Conservation (phyloP, 1,140 invertebrate species). For the Pseudomyrmex gracilis region DNA sequence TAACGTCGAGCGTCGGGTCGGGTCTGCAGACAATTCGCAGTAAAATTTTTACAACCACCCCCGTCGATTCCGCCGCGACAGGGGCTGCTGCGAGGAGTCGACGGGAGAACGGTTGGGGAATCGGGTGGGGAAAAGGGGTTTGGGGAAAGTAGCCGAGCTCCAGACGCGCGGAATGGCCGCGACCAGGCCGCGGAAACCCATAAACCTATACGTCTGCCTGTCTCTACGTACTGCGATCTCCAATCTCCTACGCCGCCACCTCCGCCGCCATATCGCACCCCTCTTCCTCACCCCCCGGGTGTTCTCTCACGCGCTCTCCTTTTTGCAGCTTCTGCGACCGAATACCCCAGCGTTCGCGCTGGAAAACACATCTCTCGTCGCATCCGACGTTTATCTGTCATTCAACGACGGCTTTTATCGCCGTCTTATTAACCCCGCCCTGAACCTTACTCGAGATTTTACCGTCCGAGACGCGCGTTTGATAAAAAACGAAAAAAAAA, state of each 20-base stretch:
- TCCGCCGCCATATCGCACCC: conserved; percentile 21
- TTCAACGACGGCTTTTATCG: conserved; percentile 70
- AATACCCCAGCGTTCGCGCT: conserved; percentile 36
- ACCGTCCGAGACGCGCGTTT: conserved; percentile 20
- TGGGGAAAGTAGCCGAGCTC: conserved; percentile 73
- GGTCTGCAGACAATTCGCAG: conserved; percentile 85
- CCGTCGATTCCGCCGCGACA: conserved; percentile 58
- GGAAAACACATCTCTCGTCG: conserved; percentile 70
- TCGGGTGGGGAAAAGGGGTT: conserved; percentile 39
- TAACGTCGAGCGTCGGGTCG: conserved; percentile 77
- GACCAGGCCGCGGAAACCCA: conserved; percentile 82
- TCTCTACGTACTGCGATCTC: conserved; percentile 69
- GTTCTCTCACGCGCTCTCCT: background rate
- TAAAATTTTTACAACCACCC: conserved; percentile 85
- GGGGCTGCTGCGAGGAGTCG: conserved; percentile 45
- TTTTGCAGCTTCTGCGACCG: conserved; percentile 28
- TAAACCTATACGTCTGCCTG: conserved; percentile 80
- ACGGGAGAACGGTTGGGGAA: conserved; percentile 32
- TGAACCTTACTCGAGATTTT: conserved; percentile 14
- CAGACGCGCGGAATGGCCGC: conserved; percentile 81
- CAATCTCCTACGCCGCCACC: conserved; percentile 70
- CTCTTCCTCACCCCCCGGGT: no score
- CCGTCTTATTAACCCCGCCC: conserved; percentile 38
- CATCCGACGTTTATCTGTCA: conserved; percentile 71
- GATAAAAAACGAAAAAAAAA: background rate